These are phyloP conservation scores for Podarcis cretensis DNA, from an alignment of 2,113 vertebrate species.

Conservation along the genomic window DNA sequence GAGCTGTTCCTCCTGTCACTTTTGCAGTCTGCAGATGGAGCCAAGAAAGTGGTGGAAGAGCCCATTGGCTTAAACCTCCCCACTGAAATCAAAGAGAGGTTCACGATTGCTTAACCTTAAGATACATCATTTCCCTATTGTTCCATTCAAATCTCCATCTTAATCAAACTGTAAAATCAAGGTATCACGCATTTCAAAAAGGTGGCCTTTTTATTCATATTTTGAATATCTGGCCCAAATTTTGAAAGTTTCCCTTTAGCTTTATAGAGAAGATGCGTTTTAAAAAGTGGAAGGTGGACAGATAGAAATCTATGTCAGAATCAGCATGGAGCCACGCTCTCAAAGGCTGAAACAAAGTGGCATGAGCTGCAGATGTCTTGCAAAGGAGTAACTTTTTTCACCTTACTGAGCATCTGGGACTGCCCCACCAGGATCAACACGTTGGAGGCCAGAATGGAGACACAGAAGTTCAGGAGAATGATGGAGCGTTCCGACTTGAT, in stretches of 20 bases:
- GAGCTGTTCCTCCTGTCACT: too few species aligned
- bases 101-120: not conserved
- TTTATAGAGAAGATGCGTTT: not conserved
- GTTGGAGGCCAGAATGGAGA: conserved; percentile 98
- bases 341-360: not conserved
- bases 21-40: too few species aligned
- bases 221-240: not conserved
- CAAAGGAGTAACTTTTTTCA: conserved; percentile 63
- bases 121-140: not conserved
- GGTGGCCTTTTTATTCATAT: not conserved
- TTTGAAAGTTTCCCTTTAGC: not conserved
- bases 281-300: not conserved
- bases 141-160: not conserved
- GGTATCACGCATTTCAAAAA: not conserved
- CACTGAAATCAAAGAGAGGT: too few species aligned
- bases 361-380: not conserved
- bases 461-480: conserved; percentile 96
- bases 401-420: conserved; percentile 97
- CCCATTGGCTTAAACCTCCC: too few species aligned
- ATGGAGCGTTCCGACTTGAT: conserved; percentile 97
- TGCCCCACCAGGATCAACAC: conserved; percentile 97
- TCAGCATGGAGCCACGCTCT: too few species aligned
- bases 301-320: not conserved
- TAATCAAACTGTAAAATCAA: not conserved
- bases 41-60: too few species aligned